phyloP scores from a whole-genome alignment of 2,888 invertebrate genomes.

The Epiblema foenella region DNA sequence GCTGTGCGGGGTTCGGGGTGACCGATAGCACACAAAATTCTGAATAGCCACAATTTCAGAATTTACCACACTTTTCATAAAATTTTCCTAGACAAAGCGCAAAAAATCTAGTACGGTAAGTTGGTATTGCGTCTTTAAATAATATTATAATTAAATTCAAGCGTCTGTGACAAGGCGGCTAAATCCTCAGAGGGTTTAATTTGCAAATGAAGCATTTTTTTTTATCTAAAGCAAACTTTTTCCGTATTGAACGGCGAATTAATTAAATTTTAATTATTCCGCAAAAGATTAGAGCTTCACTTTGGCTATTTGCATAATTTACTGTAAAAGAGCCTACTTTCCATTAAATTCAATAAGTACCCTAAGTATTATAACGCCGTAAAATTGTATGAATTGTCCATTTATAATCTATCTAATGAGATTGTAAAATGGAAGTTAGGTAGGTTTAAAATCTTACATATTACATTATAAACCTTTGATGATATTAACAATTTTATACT shows the following conservation, averaged over 20 bases:
- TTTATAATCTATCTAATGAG: too few species aligned
- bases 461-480: too few species aligned
- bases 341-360: conserved; percentile 32
- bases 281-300: conserved; percentile 46
- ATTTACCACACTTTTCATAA: too few species aligned
- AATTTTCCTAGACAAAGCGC: neutral
- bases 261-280: conserved; percentile 48
- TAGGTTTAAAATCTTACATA: too few species aligned
- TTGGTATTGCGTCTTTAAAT: neutral
- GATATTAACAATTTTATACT: too few species aligned
- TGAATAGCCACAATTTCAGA: too few species aligned
- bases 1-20: too few species aligned
- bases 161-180: conserved; percentile 5
- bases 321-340: conserved; percentile 31
- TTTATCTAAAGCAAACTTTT: conserved; percentile 29
- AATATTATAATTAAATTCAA: neutral
- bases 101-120: neutral
- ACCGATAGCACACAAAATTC: too few species aligned
- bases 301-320: conserved; percentile 47
- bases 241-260: conserved; percentile 45
- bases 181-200: conserved; percentile 28
- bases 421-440: too few species aligned
- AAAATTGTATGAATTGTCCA: too few species aligned
- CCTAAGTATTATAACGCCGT: neutral
- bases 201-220: conserved; percentile 38